Evolutionary conservation across 2,797 vertebrate species (phyloP).

Genomic region (Arrhamphus sclerolepis): DNA sequence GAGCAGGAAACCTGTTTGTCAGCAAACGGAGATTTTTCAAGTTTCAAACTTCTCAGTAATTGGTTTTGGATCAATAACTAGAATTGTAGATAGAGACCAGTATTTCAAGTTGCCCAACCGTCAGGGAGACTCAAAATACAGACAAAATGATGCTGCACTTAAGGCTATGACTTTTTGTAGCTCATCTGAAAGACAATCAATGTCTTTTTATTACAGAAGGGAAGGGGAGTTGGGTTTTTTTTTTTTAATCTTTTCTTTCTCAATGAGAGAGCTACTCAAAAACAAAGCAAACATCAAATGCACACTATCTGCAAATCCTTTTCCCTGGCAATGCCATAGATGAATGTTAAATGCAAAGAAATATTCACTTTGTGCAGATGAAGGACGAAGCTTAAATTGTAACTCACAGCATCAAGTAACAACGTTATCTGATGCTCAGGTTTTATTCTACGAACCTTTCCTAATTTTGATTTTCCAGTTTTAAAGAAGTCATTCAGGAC

Average conservation of each 20-base stretch:
- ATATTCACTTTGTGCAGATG: neutral
- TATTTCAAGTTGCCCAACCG: neutral
- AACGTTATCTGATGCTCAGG: neutral
- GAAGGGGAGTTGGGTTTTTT: too few relatives aligned
- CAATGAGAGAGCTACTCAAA: too few relatives aligned
- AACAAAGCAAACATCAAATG: slow-evolving; percentile 4
- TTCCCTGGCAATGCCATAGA: neutral
- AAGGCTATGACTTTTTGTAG: slow-evolving; percentile 5
- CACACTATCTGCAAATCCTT: slow-evolving; percentile 4
- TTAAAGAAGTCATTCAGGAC: neutral
- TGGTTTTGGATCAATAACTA: neutral
- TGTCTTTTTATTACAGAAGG: too few relatives aligned
- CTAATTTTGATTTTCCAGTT: neutral
- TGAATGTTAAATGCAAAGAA: neutral
- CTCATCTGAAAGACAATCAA: slow-evolving; percentile 7
- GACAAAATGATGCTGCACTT: slow-evolving; percentile 12
- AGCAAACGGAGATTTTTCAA: too few relatives aligned
- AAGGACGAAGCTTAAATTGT: slow-evolving; percentile 5
- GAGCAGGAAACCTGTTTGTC: neutral
- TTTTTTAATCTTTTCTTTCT: too few relatives aligned
- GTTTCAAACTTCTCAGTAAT: neutral
- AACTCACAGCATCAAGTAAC: slow-evolving; percentile 1
- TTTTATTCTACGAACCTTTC: too few relatives aligned
- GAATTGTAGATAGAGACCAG: neutral
- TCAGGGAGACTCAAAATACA: slow-evolving; percentile 18